Base-by-base conservation (phyloP, 2,888 invertebrate genomes). In the Polia nebulosa region DNA sequence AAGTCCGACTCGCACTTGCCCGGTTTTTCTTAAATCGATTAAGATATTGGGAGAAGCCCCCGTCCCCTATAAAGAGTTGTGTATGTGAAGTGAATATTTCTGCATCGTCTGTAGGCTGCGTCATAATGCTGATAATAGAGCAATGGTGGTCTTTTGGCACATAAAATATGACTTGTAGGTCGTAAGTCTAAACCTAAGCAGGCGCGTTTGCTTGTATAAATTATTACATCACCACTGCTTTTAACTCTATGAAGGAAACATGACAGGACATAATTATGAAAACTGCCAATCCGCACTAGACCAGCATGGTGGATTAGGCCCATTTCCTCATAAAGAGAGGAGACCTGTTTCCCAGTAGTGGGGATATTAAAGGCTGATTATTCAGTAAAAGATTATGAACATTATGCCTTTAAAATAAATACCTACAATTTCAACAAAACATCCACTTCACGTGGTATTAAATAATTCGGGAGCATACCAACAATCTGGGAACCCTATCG, bases 401-500 rank as follows among this genome's bases (percentile, higher is more conserved):
- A 59, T 15, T n/a, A 15, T 22, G 44, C 49, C n/a, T 49, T n/a
- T 29, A 27, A 45, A 41, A 41, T 25, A n/a, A 56, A 41, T 13
- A 15, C 13, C 27, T 15, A 44, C 15, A 20, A 41, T 17, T 72
- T 44, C 27, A 8, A n/a, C n/a, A 29, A 27, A 72, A 72, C 20
- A 61, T 36, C n/a, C 15, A 36, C 34, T 59, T 32, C 44, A 65
- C 22, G 34, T 17, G 61, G 34, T 71, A 57, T 62, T 66, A 45
- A 76, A 76, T 76, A 75, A 76, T 76, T 78, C 71, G 56, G 25
- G 17, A 57, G 59, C 47, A 66, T 80, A 51, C 59, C 51, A 36
- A 55, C 60, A 73, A 71, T 69, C 58, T 61, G 74, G 27, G 36
- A 52, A 58, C 62, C 82, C 69, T 70, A 82, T 61, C 65, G 47